Evolutionary conservation across 2,888 invertebrate species (phyloP), one percentile per base, ranked within the genome.

Genomic region (Hyles lineata): DNA sequence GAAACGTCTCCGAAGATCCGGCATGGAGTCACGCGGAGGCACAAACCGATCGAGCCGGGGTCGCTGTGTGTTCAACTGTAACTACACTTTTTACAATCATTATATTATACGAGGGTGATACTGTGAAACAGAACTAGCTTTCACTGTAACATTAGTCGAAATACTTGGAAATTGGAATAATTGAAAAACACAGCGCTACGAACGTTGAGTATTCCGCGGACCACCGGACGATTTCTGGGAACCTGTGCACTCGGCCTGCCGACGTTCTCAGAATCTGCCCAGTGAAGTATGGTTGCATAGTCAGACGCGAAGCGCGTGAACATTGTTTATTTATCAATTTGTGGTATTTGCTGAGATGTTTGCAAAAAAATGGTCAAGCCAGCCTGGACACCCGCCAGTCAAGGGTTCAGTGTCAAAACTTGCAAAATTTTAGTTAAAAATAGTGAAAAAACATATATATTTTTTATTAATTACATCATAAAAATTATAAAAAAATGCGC

Each of bases 11-110:
- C 87, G 81, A 77, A 88, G 75, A 72, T 89, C 91, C 17, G 83
- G 84, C 70, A 92, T 78, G 25, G 81, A 83, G 21, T 87, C 86
- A 71, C 94, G 87, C n/a, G 90, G 85, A 21, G 86, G 78, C 76
- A 94, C 87, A 83, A 94, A 94, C 76, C 94, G 85, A 80, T 94
- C 94, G 29, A 87, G 80, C n/a, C 89, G 84, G 71, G 86, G 82
- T 72, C 86, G 83, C 72, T 88, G 89, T 15, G 79, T 81, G 78
- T 88, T 88, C 76, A 81, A 79, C 93, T 93, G 89, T 75, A 88
- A 88, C 79, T 76, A 19, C 71, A 70, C 29, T 76, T 83, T 83
- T 83, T 82, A 77, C 76, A 72, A 55, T 60, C 52, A 11, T 62
- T 21, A 29, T 23, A 62, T 29, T 25, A 62, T 70, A 70, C 76